A percentile compares a stretch with the other conserved stretches of the same genome.
Conservation (phyloP, 2,888 invertebrate species). For the Apamea crenata region DNA sequence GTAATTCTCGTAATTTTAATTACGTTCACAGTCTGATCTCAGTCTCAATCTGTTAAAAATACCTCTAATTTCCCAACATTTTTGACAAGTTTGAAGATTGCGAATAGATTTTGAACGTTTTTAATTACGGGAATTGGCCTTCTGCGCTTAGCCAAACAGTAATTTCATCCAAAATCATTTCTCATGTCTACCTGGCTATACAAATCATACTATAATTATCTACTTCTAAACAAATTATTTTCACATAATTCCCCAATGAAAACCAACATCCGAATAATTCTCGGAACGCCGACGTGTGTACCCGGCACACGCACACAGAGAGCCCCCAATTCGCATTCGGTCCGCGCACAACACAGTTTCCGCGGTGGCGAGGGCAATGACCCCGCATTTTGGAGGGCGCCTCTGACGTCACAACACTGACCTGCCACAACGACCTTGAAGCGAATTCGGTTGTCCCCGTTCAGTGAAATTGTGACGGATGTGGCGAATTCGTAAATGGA, state of each 20-base stretch:
- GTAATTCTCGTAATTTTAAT: too few relatives aligned
- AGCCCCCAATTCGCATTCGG: conserved; percentile 89
- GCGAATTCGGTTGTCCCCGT: conserved; percentile 78
- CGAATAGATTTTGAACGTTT: too few relatives aligned
- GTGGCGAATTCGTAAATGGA: conserved; percentile 58
- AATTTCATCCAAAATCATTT: not conserved
- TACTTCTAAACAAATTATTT: conserved; percentile 30
- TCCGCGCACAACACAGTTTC: conserved; percentile 88
- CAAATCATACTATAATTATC: not conserved
- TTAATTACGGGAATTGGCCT: too few relatives aligned
- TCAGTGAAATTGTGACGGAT: conserved; percentile 69
- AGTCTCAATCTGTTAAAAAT: too few relatives aligned
- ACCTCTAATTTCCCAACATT: too few relatives aligned
- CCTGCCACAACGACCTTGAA: conserved; percentile 89
- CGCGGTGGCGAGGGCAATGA: conserved; percentile 87
- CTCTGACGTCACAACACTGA: conserved; percentile 87
- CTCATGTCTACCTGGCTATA: not conserved
- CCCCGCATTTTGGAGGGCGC: conserved; percentile 88
- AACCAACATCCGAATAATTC: conserved; percentile 29
- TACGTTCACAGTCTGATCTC: too few relatives aligned
- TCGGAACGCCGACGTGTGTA: conserved; percentile 53
- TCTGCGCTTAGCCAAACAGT: not conserved
- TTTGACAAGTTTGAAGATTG: too few relatives aligned
- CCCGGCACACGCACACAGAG: conserved; percentile 81
- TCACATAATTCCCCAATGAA: not conserved